Conservation (phyloP, 2,113 vertebrate species). For the Neotragus moschatus region DNA sequence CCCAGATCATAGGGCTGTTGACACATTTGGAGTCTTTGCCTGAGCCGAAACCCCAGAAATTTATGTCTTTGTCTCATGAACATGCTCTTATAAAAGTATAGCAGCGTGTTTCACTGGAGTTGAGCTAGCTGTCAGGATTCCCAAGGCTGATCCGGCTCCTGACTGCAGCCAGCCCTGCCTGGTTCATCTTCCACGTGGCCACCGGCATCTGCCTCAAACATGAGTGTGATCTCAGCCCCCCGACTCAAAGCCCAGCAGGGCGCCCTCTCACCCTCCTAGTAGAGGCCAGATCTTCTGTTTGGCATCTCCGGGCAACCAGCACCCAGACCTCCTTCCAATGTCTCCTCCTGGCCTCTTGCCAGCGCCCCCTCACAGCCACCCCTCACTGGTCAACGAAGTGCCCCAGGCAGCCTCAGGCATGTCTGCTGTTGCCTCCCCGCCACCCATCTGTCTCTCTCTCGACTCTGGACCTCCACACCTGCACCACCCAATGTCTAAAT, state of each 20-base stretch:
- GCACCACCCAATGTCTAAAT: background rate
- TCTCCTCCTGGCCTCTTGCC: background rate
- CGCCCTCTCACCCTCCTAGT: background rate
- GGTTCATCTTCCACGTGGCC: background rate
- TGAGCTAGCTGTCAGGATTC: background rate
- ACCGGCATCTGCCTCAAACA: background rate
- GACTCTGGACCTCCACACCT: background rate
- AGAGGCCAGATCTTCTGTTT: background rate
- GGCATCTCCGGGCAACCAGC: background rate
- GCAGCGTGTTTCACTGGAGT: background rate
- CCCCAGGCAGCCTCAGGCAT: rapidly evolving
- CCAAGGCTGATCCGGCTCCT: background rate
- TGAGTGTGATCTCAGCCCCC: rapidly evolving
- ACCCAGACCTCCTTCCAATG: background rate
- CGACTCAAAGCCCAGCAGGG: background rate
- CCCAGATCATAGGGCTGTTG: background rate
- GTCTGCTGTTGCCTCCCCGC: rapidly evolving
- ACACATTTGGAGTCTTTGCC: background rate
- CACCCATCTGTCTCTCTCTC: background rate
- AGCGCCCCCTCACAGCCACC: background rate
- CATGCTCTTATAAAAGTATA: background rate
- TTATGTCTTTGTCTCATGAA: background rate
- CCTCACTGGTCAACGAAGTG: background rate
- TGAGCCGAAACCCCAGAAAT: conserved; percentile 18
- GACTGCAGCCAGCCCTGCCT: rapidly evolving